phyloP scores from a whole-genome alignment of 2,113 vertebrate species.

The Ailuropoda melanoleuca region DNA sequence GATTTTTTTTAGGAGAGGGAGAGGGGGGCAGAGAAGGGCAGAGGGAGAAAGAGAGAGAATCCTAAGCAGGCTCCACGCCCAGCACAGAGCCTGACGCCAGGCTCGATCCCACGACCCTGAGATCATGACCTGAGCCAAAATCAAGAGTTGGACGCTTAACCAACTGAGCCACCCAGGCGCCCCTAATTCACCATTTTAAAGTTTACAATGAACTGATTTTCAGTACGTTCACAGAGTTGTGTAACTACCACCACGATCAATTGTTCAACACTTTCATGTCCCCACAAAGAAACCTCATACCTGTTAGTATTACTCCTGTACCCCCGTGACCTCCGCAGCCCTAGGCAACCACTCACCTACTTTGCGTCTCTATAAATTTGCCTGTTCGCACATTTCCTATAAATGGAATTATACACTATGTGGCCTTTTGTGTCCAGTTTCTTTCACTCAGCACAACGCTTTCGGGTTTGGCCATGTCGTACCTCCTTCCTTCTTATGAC shows the following conservation, averaged over 20 bases:
- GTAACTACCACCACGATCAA: background rate
- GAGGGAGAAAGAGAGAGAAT: background rate
- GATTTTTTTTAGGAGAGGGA: background rate
- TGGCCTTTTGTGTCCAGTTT: background rate
- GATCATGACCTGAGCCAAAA: background rate
- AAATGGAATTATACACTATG: background rate
- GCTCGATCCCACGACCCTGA: background rate
- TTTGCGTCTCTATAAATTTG: background rate
- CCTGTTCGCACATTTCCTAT: background rate
- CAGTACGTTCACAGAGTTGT: background rate
- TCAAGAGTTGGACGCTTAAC: background rate
- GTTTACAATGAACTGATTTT: background rate
- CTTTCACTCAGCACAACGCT: background rate
- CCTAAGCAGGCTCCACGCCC: background rate
- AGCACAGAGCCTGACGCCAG: accelerated
- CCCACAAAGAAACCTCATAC: background rate
- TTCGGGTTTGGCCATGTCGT: background rate
- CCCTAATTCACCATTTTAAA: background rate
- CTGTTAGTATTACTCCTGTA: background rate
- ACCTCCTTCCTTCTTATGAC: background rate
- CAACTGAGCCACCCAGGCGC: background rate
- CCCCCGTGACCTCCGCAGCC: background rate
- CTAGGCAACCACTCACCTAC: background rate
- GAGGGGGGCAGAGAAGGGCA: too few relatives aligned
- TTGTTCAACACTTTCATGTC: background rate